These are phyloP conservation scores for Dermatemys mawii DNA, from an alignment of 2,113 vertebrate species.

Conservation along the genomic window DNA sequence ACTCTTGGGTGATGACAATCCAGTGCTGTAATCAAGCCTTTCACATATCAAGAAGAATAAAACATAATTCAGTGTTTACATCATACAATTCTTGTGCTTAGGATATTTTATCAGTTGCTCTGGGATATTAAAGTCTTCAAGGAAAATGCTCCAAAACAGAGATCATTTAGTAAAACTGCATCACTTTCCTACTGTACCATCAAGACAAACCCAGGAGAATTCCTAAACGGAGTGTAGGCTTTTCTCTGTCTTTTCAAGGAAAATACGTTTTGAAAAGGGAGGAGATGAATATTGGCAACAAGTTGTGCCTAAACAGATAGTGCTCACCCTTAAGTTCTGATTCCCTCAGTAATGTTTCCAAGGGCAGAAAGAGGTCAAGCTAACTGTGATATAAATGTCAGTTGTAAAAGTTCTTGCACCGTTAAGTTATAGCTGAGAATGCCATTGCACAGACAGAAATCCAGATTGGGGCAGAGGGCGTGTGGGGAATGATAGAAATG, in stretches of 20 bases:
- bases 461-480: background rate
- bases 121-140: background rate
- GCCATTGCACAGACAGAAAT: background rate
- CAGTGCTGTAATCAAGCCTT: background rate
- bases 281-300: background rate
- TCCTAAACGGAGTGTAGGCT: background rate
- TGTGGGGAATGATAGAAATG: background rate
- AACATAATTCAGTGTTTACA: background rate
- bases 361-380: background rate
- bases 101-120: background rate
- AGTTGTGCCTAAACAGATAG: background rate
- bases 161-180: background rate
- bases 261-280: background rate
- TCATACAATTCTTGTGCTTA: background rate
- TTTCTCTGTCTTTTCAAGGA: background rate
- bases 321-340: background rate
- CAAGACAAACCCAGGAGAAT: background rate
- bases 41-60: background rate
- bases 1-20: background rate
- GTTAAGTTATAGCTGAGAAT: background rate
- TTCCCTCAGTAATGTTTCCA: background rate
- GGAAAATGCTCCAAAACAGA: background rate
- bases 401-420: background rate
- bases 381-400: background rate
- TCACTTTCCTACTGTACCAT: accelerated